These are phyloP conservation scores for Gallinago jamesoni DNA, from an alignment of 2,113 vertebrate genomes.

Conservation along the genomic window DNA sequence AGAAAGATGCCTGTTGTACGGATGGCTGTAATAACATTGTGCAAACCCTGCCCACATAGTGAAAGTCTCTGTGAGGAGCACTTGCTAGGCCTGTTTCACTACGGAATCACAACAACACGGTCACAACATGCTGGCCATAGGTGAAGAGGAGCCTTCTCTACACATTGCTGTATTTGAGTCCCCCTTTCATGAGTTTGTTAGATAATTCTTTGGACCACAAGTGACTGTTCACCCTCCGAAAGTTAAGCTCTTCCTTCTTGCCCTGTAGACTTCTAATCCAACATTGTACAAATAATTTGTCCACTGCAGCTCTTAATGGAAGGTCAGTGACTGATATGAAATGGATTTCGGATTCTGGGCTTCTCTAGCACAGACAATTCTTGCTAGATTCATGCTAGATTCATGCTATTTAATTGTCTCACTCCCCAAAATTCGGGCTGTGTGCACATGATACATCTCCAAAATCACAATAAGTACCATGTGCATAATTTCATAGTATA, in stretches of 20 bases:
- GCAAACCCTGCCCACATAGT: not conserved
- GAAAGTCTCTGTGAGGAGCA: not conserved
- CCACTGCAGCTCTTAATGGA: not conserved
- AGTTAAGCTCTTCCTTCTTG: not conserved
- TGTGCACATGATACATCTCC: not conserved
- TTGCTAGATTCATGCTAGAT: not conserved
- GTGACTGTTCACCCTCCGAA: not conserved
- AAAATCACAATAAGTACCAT: not conserved
- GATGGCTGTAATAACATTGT: not conserved
- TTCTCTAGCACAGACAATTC: not conserved
- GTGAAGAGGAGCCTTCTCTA: not conserved
- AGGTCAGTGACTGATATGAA: not conserved
- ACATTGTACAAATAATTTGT: not conserved
- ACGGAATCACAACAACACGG: not conserved
- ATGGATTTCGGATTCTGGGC: not conserved
- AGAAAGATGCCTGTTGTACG: not conserved
- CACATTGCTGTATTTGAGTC: not conserved
- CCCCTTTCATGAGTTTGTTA: too few relatives aligned
- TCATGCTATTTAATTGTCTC: not conserved
- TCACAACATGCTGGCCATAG: not conserved
- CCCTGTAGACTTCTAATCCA: not conserved
- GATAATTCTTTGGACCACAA: not conserved
- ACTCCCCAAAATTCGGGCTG: not conserved
- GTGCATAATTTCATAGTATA: not conserved
- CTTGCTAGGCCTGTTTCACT: not conserved